Conservation (phyloP, 2,113 vertebrate genomes). For the Oryzias javanicus region DNA sequence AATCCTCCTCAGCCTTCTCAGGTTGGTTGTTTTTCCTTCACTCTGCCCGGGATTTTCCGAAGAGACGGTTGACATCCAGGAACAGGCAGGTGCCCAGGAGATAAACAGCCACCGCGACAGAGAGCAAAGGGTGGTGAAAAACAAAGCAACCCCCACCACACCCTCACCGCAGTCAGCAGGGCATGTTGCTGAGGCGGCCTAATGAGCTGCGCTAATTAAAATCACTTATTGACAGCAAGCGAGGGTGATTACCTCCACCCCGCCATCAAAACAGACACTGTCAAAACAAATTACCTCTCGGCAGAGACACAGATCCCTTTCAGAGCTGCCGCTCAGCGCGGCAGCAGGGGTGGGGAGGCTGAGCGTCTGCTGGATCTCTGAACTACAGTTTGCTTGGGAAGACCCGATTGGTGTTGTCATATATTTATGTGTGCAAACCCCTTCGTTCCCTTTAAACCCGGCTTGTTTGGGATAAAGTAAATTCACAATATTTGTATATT, state of each 20-base stretch:
- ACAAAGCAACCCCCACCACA: constrained; percentile 35
- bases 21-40: not conserved
- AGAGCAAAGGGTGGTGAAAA: constrained; percentile 34
- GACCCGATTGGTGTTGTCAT: constrained; percentile 15
- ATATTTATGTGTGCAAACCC: constrained; percentile 7
- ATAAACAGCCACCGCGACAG: constrained; percentile 37
- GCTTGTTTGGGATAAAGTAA: constrained; percentile 40
- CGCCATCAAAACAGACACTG: constrained; percentile 71
- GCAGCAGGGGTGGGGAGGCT: constrained; percentile 1
- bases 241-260: constrained; percentile 72
- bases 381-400: constrained; percentile 25
- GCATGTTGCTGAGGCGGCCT: constrained; percentile 62
- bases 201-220: constrained; percentile 81
- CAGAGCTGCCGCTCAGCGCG: constrained; percentile 39
- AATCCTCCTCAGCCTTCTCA: not conserved
- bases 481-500: constrained; percentile 37
- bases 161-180: constrained; percentile 57
- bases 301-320: constrained; percentile 46
- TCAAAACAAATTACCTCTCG: constrained; percentile 71
- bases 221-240: constrained; percentile 77
- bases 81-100: constrained; percentile 16
- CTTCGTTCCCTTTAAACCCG: constrained; percentile 30
- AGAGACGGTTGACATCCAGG: constrained; percentile 21
- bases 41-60: constrained; percentile 11
- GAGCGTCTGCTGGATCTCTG: constrained; percentile 25